Percentiles rank a stretch among this genome's conserved stretches.
Evolutionary conservation across 2,113 vertebrate species (phyloP).

Genomic region (Dicerorhinus sumatrensis): DNA sequence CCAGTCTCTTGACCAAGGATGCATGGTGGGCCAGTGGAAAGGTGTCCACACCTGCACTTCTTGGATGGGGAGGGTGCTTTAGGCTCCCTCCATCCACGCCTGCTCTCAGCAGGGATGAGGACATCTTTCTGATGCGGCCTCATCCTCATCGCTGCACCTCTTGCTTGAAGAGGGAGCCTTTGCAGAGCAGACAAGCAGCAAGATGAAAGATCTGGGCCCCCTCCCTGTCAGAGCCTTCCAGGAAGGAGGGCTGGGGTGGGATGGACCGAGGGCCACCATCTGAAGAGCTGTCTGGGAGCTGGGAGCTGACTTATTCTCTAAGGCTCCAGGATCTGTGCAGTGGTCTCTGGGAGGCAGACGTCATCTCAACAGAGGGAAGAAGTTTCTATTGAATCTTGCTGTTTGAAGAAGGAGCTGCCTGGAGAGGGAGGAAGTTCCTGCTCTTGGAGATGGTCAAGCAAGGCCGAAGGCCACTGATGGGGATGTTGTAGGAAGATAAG

Average conservation of each 20-base stretch:
- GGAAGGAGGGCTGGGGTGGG: neutral
- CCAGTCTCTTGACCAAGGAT: neutral
- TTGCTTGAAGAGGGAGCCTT: neutral
- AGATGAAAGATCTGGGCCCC: neutral
- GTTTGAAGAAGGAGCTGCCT: neutral
- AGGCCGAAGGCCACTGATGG: neutral
- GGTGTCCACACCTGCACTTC: neutral
- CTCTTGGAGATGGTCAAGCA: neutral
- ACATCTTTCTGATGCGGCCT: neutral
- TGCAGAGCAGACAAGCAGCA: neutral
- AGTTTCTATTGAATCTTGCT: neutral
- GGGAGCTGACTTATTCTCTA: neutral
- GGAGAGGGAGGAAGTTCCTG: neutral
- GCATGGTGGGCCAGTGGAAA: neutral
- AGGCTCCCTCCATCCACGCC: neutral
- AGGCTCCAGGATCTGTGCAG: neutral
- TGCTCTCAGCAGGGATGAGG: neutral
- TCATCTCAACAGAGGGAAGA: neutral
- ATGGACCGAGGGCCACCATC: neutral
- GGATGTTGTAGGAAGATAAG: neutral
- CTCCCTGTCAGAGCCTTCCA: neutral
- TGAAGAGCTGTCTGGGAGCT: neutral
- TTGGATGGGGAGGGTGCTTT: neutral
- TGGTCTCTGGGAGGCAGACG: neutral
- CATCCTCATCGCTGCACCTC: neutral